Evolutionary conservation across 2,888 invertebrate genomes (phyloP), one percentile per base, ranked within the genome.

Genomic region (Nomada goodeniana): DNA sequence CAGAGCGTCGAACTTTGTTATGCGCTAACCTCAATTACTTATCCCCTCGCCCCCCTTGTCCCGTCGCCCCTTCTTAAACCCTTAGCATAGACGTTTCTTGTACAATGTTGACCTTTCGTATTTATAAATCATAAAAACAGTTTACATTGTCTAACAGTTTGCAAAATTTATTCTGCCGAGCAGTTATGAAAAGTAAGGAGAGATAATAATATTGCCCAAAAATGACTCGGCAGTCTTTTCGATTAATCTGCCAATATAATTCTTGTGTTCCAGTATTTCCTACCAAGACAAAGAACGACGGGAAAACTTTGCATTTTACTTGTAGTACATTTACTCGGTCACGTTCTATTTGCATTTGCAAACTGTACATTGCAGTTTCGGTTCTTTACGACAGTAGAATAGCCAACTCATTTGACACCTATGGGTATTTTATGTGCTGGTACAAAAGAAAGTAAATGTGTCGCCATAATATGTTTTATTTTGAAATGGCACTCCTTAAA

Each of bases 171-270:
- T n/a, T 20, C 23, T 36, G 26, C 5, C 1, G 5, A 9, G 26
- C 13, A 29, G 60, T 1, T 52, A 42, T 23, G 0, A 23, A 61
- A 36, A 70, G 50, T 73, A 36, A 42, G 5, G 0, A 9, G 47
- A 53, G 36, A 42, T 7, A 3, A 13, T 29, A 36, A 15, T 67
- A 36, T 67, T 53, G 29, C n/a, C 13, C 3, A 29, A 26, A 76
- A 73, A 42, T 80, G 83, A 83, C 74, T 83, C 76, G 53, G 83
- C 83, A 71, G 23, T 70, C 67, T 20, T 59, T 26, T 69, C 2
- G 10, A 26, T 57, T 42, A 59, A 50, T 20, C 55, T 67, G 55
- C 10, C 15, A 4, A 47, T 68, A 26, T 44, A 26, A 29, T n/a
- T n/a, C 3, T 18, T 42, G 11, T 3, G 15, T 15, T 55, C 9